A percentile compares a stretch with the other conserved stretches of the same genome.
phyloP scores from a whole-genome alignment of 2,888 invertebrate genomes.

The Drosophila nigricruria region DNA sequence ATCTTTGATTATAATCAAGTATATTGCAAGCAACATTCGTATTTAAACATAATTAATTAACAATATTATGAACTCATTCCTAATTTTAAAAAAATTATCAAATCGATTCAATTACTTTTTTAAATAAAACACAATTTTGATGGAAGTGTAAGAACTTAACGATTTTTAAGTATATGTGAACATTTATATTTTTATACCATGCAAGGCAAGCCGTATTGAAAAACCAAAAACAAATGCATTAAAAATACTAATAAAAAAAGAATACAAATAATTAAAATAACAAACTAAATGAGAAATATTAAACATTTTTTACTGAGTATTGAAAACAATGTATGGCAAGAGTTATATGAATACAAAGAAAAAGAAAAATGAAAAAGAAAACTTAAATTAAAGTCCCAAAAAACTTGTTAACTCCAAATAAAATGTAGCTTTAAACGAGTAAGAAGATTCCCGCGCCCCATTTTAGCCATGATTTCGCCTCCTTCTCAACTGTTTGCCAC shows the following conservation, averaged over 20 bases:
- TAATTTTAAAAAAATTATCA: slow-evolving; percentile 51
- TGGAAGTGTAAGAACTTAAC: slow-evolving; percentile 56
- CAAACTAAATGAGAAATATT: slow-evolving; percentile 48
- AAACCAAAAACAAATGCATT: slow-evolving; percentile 40
- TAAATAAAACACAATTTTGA: slow-evolving; percentile 38
- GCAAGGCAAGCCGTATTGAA: slow-evolving; percentile 60
- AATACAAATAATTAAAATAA: slow-evolving; percentile 30
- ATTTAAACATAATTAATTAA: slow-evolving; percentile 33
- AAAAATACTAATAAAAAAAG: slow-evolving; percentile 37
- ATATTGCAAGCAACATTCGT: slow-evolving; percentile 21
- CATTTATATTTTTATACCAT: slow-evolving; percentile 81
- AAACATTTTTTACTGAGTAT: slow-evolving; percentile 69
- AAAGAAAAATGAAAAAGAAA: neutral
- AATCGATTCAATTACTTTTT: slow-evolving; percentile 59
- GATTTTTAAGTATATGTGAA: slow-evolving; percentile 74
- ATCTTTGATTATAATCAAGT: slow-evolving; percentile 25
- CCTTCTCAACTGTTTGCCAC: slow-evolving; percentile 5
- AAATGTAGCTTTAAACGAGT: slow-evolving; percentile 68
- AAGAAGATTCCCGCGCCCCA: slow-evolving; percentile 39
- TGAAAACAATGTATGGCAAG: slow-evolving; percentile 49
- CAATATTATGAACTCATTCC: slow-evolving; percentile 39
- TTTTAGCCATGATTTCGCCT: slow-evolving; percentile 7
- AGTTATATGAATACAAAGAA: slow-evolving; percentile 43
- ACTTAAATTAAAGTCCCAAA: slow-evolving; percentile 5
- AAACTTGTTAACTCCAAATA: slow-evolving; percentile 60